Evolutionary conservation across 1,140 invertebrate genomes (phyloP).

Genomic region (Phymorhynchus buccinoides): DNA sequence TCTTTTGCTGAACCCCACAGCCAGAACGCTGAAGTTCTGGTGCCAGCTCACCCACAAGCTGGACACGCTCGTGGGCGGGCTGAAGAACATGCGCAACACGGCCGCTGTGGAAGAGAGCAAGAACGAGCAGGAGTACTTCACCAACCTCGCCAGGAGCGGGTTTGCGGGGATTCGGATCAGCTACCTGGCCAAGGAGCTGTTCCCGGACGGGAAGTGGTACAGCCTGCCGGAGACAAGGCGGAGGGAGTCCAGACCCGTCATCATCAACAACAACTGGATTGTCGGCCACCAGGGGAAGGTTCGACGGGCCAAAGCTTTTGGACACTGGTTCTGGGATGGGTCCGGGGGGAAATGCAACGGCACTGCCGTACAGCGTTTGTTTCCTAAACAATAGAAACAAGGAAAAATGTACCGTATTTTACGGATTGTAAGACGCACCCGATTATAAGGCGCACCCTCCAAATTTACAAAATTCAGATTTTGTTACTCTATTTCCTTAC

Average conservation of each 20-base stretch:
- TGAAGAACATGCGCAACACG: constrained; percentile 35
- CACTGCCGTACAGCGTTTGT: not conserved
- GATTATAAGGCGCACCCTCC: no score
- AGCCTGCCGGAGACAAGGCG: constrained; percentile 31
- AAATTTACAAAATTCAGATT: no score
- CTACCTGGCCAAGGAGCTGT: constrained; percentile 46
- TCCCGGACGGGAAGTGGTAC: constrained; percentile 64
- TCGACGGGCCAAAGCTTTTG: constrained; percentile 48
- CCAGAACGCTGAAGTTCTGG: constrained; percentile 50
- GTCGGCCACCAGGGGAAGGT: constrained; percentile 49
- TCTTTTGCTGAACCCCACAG: constrained; percentile 53
- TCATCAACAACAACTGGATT: constrained; percentile 59
- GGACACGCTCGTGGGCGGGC: constrained; percentile 39
- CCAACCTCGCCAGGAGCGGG: constrained; percentile 43
- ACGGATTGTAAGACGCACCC: no score
- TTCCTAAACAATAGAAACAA: no score
- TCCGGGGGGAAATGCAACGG: not conserved
- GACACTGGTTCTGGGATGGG: constrained; percentile 48
- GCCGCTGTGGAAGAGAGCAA: constrained; percentile 50
- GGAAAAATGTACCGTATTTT: no score
- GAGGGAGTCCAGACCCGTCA: constrained; percentile 32
- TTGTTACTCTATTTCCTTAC: no score
- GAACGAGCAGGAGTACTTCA: constrained; percentile 59
- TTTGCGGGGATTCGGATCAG: constrained; percentile 48
- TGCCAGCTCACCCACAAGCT: constrained; percentile 48